Base-by-base conservation (phyloP, 2,888 invertebrate species). In the Drosophila neotestacea region DNA sequence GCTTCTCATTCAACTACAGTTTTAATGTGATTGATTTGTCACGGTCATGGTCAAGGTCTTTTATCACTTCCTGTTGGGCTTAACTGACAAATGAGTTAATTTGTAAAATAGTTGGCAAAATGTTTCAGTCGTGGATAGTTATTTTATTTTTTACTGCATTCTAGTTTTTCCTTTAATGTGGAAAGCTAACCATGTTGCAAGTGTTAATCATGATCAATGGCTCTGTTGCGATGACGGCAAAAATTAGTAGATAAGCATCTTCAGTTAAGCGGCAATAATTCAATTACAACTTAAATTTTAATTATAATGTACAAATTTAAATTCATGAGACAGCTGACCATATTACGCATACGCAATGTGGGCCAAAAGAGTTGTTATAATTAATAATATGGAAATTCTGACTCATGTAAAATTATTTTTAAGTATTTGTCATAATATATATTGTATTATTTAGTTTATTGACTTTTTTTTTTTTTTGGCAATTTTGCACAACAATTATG, bases 401-500 rank as follows among this genome's bases (percentile, higher is more conserved):
- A 58, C 16, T 47, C 58, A 44, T 30, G n/a, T 30, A 30, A n/a
- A 32, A n/a, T 13, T 13, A 46, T 10, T 34, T 39, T 27, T 28
- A 50, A 42, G 63, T 64, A 32, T 28, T 36, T 47, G 28, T 38
- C 38, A 38, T 28, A 28, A 13, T 11, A 38, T 56, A 34, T 36
- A n/a, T 28, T 44, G n/a, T 27, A 5, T 22, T 61, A 34, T 70
- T 63, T 62, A 22, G 22, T 48, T 54, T 60, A 48, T 52, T 10
- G 44, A 3, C 34, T 52, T 65, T 70, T 58, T 62, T 68, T 72
- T 76, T 70, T 65, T 73, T 79, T 66, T 62, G 75, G 44, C 65
- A 60, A 66, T 80, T 85, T 74, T 32, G 9, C 32, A 32, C 22
- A 86, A 76, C 79, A 86, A 83, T 83, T 87, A 81, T 86, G 76